Base-by-base conservation (phyloP, 1,140 invertebrate genomes). In the Euwallacea similis region DNA sequence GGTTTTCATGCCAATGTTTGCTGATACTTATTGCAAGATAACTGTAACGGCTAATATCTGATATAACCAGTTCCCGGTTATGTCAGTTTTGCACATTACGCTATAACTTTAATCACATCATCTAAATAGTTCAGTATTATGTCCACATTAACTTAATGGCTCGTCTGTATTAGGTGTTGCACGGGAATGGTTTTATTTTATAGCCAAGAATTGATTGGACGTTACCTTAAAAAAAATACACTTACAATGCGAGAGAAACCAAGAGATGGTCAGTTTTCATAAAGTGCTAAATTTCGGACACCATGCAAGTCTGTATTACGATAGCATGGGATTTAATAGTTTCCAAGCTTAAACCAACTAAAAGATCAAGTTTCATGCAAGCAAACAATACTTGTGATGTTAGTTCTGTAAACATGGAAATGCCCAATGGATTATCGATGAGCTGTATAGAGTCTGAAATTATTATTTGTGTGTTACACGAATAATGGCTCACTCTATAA, bases 1-100 rank as follows among this genome's bases (percentile, higher is more conserved):
- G 71, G 71, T 72, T 72, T 72, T 72, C 71, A 72, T 63, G 71
- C 46, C 71, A 72, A 72, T 72, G 60, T 72, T 72, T 72, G 59
- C 71, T 66, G 71, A 72, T 72, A 64, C 65, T 47, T 72, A 63
- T 63, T 21, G 7, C 9, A 16, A 11, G 71, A 72, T 72, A 72
- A 64, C 42, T 60, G 42, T 60, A 13, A 10, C 62, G 7, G 69
- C 21, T 33, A 33, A 33, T 50, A 50, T 50, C 46, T 50, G 46
- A 50, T 50, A 50, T 50, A 11, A 50, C 13, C 46, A 50, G 46
- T 33, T 33, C 21, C 21, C 21, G 21, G 21, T 33, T 33, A 33
- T 33, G 21, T 33, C 21, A 33, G 21, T 4, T 33, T 33, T 33
- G 21, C 21, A 33, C 21, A 33, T 33, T 33, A 33, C 21, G 21